phyloP scores from a whole-genome alignment of 2,797 vertebrate genomes.

The Acipenser ruthenus region DNA sequence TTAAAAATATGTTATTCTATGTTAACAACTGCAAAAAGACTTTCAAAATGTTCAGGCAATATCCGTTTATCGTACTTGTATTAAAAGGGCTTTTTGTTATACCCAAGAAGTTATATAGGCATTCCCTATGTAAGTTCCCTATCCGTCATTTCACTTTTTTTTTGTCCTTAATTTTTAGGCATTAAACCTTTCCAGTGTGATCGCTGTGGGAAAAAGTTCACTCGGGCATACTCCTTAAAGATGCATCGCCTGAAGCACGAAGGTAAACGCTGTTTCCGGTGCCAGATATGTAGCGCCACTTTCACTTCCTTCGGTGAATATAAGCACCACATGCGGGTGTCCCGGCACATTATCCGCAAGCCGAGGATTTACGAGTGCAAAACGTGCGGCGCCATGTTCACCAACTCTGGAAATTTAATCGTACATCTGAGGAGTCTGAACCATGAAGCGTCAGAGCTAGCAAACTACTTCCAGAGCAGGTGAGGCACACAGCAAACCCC shows the following conservation, averaged over 20 bases:
- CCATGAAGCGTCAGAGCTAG: conserved; percentile 99
- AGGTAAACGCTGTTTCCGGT: conserved; percentile 99
- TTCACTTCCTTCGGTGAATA: conserved; percentile 99
- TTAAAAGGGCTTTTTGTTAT: too few species aligned
- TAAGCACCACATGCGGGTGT: conserved; percentile 99
- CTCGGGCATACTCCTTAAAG: conserved; percentile 99
- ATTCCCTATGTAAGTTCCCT: background rate
- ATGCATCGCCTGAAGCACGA: conserved; percentile 99
- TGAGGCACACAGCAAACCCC: conserved; percentile 82
- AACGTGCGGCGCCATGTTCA: conserved; percentile 99
- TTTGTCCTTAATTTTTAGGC: conserved; percentile 55
- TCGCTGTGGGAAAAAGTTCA: conserved; percentile 99
- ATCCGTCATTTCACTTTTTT: background rate
- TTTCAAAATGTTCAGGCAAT: too few species aligned
- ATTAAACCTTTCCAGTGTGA: conserved; percentile 99
- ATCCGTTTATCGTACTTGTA: too few species aligned
- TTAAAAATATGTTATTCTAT: too few species aligned
- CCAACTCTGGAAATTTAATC: conserved; percentile 99
- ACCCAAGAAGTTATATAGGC: too few species aligned
- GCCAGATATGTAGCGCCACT: conserved; percentile 99
- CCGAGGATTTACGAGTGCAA: conserved; percentile 99
- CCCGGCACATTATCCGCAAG: conserved; percentile 99
- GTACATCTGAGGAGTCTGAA: conserved; percentile 99
- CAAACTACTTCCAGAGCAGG: conserved; percentile 99
- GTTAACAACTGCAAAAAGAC: too few species aligned